These are phyloP conservation scores for Poecilus cupreus DNA, from an alignment of 2,888 invertebrate genomes.

Conservation along the genomic window DNA sequence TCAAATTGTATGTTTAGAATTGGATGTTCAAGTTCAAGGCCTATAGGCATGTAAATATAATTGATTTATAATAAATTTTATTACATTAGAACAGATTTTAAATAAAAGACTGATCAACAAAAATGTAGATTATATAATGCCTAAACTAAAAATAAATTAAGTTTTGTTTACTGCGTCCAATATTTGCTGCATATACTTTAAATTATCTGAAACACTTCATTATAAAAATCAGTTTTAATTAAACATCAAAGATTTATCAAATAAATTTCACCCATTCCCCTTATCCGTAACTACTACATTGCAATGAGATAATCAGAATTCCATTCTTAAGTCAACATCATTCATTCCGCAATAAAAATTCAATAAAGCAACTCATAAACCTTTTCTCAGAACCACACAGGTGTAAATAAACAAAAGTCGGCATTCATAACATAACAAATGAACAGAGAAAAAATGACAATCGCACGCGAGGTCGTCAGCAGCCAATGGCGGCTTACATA, in stretches of 20 bases:
- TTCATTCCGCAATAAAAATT: conserved; percentile 1
- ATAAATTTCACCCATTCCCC: not conserved
- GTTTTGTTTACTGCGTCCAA: no score
- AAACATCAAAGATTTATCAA: not conserved
- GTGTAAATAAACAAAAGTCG: conserved; percentile 39
- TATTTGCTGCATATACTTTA: no score
- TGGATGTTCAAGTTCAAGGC: no score
- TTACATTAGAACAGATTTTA: no score
- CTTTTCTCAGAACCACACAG: conserved; percentile 15
- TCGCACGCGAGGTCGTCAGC: conserved; percentile 25
- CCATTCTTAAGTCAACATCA: not conserved
- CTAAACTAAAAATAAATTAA: no score
- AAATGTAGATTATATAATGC: no score
- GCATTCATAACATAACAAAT: conserved; percentile 5
- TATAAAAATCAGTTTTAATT: not conserved
- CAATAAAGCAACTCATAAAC: not conserved
- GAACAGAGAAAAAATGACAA: conserved; percentile 17
- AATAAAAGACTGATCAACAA: no score
- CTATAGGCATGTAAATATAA: no score
- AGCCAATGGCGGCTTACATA: conserved; percentile 27
- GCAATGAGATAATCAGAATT: not conserved
- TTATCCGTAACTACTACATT: conserved; percentile 2
- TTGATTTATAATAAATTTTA: no score
- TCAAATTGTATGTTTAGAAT: no score
- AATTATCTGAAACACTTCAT: not conserved